phyloP scores from a whole-genome alignment of 2,797 vertebrate genomes.

The Buceros bicornis region DNA sequence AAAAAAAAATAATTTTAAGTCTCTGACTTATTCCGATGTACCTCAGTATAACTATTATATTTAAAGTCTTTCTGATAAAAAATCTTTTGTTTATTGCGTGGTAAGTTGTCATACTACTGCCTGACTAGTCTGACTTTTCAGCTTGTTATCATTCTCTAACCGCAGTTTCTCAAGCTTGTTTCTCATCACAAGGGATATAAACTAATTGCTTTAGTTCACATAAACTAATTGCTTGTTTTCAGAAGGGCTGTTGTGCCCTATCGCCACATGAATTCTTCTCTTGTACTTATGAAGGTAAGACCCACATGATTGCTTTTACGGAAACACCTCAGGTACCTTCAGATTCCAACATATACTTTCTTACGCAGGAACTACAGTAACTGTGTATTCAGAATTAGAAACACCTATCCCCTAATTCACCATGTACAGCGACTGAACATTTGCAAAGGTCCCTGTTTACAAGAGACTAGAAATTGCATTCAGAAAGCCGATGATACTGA shows the following conservation, averaged over 20 bases:
- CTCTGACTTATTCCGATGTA: not conserved
- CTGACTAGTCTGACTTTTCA: not conserved
- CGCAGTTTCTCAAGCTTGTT: not conserved
- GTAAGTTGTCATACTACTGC: not conserved
- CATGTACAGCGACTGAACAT: not conserved
- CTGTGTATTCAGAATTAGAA: not conserved
- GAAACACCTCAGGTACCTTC: not conserved
- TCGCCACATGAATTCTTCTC: not conserved
- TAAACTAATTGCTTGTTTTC: not conserved
- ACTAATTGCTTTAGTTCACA: not conserved
- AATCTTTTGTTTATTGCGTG: not conserved
- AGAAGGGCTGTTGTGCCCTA: not conserved
- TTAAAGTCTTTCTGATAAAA: not conserved
- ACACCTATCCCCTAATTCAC: not conserved
- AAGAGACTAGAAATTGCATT: not conserved
- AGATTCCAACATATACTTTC: not conserved
- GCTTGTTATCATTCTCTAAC: not conserved
- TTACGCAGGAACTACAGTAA: not conserved
- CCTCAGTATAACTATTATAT: not conserved
- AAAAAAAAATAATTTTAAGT: not conserved
- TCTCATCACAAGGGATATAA: not conserved
- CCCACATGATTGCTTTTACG: not conserved
- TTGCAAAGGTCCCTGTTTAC: not conserved
- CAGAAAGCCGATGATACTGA: not conserved
- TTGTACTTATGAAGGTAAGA: not conserved